These are phyloP conservation scores for Nyctalus aviator DNA, from an alignment of 2,797 vertebrate genomes.

Conservation along the genomic window DNA sequence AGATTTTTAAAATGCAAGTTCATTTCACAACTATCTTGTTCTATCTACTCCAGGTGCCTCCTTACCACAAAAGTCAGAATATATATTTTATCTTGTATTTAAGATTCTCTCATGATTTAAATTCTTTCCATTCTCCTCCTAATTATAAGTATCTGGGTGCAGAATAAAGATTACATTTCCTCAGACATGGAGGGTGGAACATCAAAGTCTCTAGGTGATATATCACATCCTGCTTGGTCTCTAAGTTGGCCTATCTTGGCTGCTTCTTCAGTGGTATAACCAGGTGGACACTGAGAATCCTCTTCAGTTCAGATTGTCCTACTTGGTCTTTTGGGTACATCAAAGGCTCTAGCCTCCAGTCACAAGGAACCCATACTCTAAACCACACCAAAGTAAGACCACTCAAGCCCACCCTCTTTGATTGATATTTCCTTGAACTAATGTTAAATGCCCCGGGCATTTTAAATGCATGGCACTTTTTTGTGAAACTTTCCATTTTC, in stretches of 20 bases:
- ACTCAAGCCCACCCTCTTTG: background rate
- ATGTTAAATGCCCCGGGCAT: background rate
- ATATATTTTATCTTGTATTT: background rate
- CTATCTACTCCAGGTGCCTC: background rate
- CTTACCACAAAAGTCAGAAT: slow-evolving; percentile 6
- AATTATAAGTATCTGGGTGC: background rate
- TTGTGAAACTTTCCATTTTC: slow-evolving; percentile 26
- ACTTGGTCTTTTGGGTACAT: background rate
- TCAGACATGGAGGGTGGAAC: background rate
- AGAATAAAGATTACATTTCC: background rate
- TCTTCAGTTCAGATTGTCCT: background rate
- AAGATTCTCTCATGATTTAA: background rate
- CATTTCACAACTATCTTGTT: background rate
- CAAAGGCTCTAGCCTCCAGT: background rate
- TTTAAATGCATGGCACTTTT: background rate
- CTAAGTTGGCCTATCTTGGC: background rate
- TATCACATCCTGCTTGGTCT: background rate
- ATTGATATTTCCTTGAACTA: background rate
- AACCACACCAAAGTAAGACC: background rate
- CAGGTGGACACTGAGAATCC: background rate
- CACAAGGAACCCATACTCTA: background rate
- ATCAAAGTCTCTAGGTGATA: background rate
- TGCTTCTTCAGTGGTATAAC: background rate
- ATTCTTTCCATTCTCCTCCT: background rate
- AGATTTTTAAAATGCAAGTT: background rate